These are phyloP conservation scores for Piscicola geometra DNA, from an alignment of 2,888 invertebrate genomes.

Conservation along the genomic window DNA sequence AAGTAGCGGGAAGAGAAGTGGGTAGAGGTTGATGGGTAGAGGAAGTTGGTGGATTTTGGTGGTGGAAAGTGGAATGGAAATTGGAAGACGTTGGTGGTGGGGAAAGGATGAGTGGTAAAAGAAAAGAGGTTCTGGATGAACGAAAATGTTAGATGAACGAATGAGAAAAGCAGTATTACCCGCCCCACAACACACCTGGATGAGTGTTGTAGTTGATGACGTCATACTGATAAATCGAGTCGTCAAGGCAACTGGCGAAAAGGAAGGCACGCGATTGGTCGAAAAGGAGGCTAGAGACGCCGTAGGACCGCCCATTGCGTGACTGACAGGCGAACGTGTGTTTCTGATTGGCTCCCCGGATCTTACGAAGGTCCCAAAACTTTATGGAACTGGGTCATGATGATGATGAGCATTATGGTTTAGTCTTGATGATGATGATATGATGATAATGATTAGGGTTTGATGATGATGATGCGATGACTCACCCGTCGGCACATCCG, in stretches of 20 bases:
- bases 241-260: conserved; percentile 82
- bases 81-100: neutral
- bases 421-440: too few species aligned
- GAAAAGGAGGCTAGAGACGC: conserved; percentile 67
- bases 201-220: conserved; percentile 52
- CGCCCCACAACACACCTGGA: conserved; percentile 30
- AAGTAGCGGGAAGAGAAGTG: neutral
- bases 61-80: neutral
- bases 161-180: too few species aligned
- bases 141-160: neutral
- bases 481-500: conserved; percentile 76
- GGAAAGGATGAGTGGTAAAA: neutral
- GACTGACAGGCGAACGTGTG: conserved; percentile 26
- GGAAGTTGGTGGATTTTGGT: too few species aligned
- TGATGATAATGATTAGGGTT: too few species aligned
- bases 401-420: too few species aligned
- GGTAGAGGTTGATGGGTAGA: too few species aligned
- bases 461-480: conserved; percentile 18
- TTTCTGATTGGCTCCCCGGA: neutral
- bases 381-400: conserved; percentile 21
- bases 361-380: conserved; percentile 27
- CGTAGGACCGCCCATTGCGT: conserved; percentile 12
- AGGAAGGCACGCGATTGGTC: conserved; percentile 67
- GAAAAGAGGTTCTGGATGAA: neutral
- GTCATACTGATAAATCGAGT: conserved; percentile 78